phyloP scores from a whole-genome alignment of 2,113 vertebrate species.

The Chelonoidis abingdonii region DNA sequence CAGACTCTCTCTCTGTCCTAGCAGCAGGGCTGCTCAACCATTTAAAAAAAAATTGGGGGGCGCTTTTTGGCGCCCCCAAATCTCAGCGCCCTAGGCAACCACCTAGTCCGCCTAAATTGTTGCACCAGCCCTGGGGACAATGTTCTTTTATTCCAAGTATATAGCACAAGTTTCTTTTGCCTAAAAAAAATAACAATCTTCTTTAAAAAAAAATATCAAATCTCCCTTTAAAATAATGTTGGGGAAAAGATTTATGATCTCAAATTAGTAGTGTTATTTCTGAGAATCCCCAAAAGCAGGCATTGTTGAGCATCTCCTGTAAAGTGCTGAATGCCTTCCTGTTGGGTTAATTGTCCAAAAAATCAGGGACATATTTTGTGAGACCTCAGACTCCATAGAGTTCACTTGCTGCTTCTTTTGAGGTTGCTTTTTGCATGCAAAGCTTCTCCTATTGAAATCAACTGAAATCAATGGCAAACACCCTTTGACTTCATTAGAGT shows the following conservation, averaged over 20 bases:
- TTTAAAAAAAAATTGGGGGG: too few species aligned
- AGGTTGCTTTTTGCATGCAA: not conserved
- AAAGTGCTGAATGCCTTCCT: not conserved
- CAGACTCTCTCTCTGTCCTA: too few species aligned
- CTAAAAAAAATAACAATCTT: not conserved
- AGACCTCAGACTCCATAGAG: not conserved
- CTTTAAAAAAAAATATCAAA: not conserved
- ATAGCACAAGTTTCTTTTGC: not conserved
- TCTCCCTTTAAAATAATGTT: not conserved
- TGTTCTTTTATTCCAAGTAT: slow-evolving; percentile 2
- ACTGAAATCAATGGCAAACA: not conserved
- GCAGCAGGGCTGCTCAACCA: too few species aligned
- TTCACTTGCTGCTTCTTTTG: not conserved
- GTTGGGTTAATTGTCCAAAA: not conserved
- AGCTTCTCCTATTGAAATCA: not conserved
- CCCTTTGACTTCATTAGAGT: rapidly evolving
- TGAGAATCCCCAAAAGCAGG: not conserved
- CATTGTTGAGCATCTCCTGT: not conserved
- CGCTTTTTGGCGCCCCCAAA: too few species aligned
- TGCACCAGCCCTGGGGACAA: not conserved
- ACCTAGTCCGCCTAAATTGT: too few species aligned
- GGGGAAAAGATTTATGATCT: not conserved
- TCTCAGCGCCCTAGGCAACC: too few species aligned
- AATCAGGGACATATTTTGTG: not conserved
- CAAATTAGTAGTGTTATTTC: not conserved